These are phyloP conservation scores for Agrochola litura DNA, from an alignment of 2,888 invertebrate genomes.

Conservation along the genomic window DNA sequence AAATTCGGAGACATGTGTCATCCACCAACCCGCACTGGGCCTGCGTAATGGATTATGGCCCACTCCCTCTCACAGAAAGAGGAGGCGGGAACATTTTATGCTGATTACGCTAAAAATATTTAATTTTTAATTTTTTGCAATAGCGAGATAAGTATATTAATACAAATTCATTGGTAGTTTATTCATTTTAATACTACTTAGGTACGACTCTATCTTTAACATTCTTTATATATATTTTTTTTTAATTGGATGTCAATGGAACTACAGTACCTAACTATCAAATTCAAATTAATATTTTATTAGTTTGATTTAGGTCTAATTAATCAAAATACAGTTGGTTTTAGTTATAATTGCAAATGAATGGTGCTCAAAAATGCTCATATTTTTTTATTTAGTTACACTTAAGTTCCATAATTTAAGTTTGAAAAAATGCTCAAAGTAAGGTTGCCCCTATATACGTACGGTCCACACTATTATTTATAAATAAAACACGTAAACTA, in stretches of 20 bases:
- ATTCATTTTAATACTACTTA: not conserved
- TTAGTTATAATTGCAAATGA: conserved; percentile 1
- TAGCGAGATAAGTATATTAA: too few species aligned
- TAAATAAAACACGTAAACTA: not conserved
- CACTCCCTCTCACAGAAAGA: too few species aligned
- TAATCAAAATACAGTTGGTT: conserved; percentile 4
- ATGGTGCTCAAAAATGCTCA: conserved; percentile 42
- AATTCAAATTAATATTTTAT: not conserved
- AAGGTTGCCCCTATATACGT: conserved; percentile 58
- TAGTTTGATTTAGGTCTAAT: not conserved
- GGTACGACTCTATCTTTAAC: conserved; percentile 6
- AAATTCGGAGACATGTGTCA: too few species aligned
- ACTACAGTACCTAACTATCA: not conserved
- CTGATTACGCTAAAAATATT: too few species aligned
- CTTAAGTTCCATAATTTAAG: not conserved
- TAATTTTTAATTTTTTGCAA: too few species aligned
- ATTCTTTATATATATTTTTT: conserved; percentile 23
- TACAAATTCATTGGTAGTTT: not conserved
- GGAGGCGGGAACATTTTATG: too few species aligned
- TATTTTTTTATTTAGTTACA: conserved; percentile 5
- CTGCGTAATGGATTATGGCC: too few species aligned
- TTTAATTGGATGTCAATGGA: conserved; percentile 12
- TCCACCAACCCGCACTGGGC: too few species aligned
- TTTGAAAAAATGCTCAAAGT: conserved; percentile 43
- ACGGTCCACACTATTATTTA: conserved; percentile 23